Percentiles rank a stretch among this genome's conserved stretches.
Evolutionary conservation across 1,140 invertebrate genomes (phyloP).

Genomic region (Neelides sp.): DNA sequence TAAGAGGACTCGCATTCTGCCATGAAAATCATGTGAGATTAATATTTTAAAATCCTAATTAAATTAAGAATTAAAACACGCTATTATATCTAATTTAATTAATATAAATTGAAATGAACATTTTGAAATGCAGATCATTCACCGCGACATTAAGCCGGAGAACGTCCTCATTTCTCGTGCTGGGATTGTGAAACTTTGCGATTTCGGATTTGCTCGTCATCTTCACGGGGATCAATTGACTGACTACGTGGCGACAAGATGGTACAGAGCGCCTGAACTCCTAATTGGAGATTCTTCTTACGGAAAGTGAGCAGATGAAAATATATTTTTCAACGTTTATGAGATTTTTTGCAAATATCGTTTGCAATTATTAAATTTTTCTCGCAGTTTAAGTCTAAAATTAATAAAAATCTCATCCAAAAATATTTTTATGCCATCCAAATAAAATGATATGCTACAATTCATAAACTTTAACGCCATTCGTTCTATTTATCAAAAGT

Average conservation of each 20-base stretch:
- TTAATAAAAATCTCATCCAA: too few relatives aligned
- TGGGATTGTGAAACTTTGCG: slow-evolving; percentile 74
- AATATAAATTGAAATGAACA: neutral
- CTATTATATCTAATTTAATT: neutral
- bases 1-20: slow-evolving; percentile 72
- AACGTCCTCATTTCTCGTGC: slow-evolving; percentile 68
- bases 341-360: too few relatives aligned
- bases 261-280: slow-evolving; percentile 76
- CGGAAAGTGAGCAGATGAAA: slow-evolving; percentile 33
- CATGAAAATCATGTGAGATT: slow-evolving; percentile 65
- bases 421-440: too few relatives aligned
- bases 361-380: too few relatives aligned
- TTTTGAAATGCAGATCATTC: slow-evolving; percentile 69
- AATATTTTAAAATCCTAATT: neutral
- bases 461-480: too few relatives aligned
- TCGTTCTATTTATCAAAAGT: too few relatives aligned
- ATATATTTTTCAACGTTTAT: too few relatives aligned
- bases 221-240: slow-evolving; percentile 55
- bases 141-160: slow-evolving; percentile 82
- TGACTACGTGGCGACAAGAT: slow-evolving; percentile 69
- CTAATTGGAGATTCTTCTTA: slow-evolving; percentile 41
- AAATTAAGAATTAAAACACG: slow-evolving; percentile 3
- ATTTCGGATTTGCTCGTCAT: slow-evolving; percentile 72
- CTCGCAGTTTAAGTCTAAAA: too few relatives aligned
- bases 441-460: too few relatives aligned